These are phyloP conservation scores for Octodonta nipae DNA, from an alignment of 2,888 invertebrate species.

Conservation along the genomic window DNA sequence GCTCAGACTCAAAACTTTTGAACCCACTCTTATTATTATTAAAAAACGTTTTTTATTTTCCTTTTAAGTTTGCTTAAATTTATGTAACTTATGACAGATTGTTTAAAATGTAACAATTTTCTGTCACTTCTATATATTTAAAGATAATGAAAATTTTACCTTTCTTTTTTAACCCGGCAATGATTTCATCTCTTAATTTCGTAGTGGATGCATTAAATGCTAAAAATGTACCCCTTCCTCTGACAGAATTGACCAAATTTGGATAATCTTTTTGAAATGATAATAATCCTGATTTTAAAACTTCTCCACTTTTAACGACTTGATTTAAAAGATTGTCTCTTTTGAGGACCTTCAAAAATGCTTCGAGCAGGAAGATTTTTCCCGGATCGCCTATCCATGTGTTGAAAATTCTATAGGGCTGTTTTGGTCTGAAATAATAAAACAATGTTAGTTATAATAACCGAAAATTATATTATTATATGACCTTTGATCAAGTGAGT, in stretches of 20 bases:
- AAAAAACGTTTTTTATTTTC: too few species aligned
- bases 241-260: slow-evolving; percentile 55
- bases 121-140: too few species aligned
- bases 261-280: slow-evolving; percentile 58
- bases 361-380: slow-evolving; percentile 77
- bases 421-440: slow-evolving; percentile 51
- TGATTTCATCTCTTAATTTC: slow-evolving; percentile 57
- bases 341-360: slow-evolving; percentile 69
- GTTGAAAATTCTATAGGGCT: slow-evolving; percentile 85
- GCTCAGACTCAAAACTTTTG: too few species aligned
- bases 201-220: slow-evolving; percentile 57
- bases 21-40: too few species aligned
- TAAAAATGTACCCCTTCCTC: slow-evolving; percentile 85
- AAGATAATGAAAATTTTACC: slow-evolving; percentile 42
- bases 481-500: slow-evolving; percentile 59
- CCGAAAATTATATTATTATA: slow-evolving; percentile 10
- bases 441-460: background rate
- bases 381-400: slow-evolving; percentile 99
- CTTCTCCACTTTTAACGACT: slow-evolving; percentile 57
- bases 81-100: too few species aligned
- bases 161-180: slow-evolving; percentile 54
- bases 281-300: slow-evolving; percentile 48
- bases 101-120: too few species aligned
- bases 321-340: slow-evolving; percentile 65
- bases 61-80: too few species aligned